These are phyloP conservation scores for Tragelaphus buxtoni DNA, from an alignment of 2,113 vertebrate genomes.

Conservation along the genomic window DNA sequence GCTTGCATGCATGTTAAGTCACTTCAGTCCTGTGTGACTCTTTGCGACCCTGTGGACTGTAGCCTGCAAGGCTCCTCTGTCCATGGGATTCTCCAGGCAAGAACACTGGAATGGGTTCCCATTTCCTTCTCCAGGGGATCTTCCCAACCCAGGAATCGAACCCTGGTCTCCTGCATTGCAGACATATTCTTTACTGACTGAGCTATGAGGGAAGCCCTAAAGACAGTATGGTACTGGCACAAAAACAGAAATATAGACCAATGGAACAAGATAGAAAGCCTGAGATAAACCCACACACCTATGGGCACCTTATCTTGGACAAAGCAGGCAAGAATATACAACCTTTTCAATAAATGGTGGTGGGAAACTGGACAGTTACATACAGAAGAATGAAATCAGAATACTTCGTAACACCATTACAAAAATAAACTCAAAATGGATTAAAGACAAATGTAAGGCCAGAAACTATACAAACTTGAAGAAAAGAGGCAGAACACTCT, in stretches of 20 bases:
- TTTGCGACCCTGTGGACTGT: accelerated
- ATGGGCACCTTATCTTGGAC: background rate
- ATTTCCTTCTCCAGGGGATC: background rate
- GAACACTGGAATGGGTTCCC: background rate
- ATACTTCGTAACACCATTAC: background rate
- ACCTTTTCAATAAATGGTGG: background rate
- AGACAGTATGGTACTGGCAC: background rate
- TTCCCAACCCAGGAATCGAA: background rate
- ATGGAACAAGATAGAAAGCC: background rate
- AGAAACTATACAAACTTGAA: background rate
- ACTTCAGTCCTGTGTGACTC: accelerated
- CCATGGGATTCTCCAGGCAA: background rate
- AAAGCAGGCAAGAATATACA: background rate
- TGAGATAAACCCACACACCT: background rate
- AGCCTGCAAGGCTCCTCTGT: background rate
- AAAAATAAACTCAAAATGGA: background rate
- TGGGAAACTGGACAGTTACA: background rate
- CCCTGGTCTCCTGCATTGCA: background rate
- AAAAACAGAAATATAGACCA: background rate
- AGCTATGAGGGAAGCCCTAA: background rate
- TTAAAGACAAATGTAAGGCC: background rate
- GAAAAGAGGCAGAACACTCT: background rate
- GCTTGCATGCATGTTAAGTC: background rate
- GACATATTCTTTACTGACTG: background rate
- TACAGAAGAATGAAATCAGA: background rate